Evolutionary conservation across 2,888 invertebrate genomes (phyloP).

Genomic region (Spialia ferax): DNA sequence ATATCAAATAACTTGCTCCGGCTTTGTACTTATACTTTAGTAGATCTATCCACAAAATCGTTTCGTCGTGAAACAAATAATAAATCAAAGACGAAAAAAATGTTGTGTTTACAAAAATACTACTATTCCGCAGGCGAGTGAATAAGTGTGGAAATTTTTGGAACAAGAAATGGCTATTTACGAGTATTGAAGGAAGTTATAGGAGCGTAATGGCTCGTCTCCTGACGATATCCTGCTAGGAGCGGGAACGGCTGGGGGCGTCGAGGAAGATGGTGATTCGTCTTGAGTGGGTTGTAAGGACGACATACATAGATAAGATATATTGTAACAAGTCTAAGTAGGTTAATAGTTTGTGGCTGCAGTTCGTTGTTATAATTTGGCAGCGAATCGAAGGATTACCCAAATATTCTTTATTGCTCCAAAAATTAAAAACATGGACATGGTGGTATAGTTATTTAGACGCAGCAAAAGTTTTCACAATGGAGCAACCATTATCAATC

Average conservation of each 20-base stretch:
- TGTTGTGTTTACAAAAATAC: not conserved
- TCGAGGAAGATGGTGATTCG: constrained; percentile 28
- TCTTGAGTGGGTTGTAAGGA: constrained; percentile 31
- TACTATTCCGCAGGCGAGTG: constrained; percentile 3
- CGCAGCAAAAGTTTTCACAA: not conserved
- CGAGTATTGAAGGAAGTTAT: constrained; percentile 30
- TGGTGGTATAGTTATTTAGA: not conserved
- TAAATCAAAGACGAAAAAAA: not conserved
- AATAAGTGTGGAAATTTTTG: constrained; percentile 9
- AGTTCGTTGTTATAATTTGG: not conserved
- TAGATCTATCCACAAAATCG: too few relatives aligned
- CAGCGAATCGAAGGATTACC: not conserved
- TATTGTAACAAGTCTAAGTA: not conserved
- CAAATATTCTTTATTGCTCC: not conserved
- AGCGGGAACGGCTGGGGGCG: constrained; percentile 21
- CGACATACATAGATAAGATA: constrained; percentile 11
- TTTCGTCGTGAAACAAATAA: not conserved
- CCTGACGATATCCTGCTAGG: constrained; percentile 22
- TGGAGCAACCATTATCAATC: constrained; percentile 19
- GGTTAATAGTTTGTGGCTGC: not conserved
- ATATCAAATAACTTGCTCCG: too few relatives aligned
- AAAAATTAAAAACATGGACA: not conserved
- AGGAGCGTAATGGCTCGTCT: constrained; percentile 28
- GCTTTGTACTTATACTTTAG: too few relatives aligned
- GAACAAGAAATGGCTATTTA: constrained; percentile 15